Base-by-base conservation (phyloP, 2,113 vertebrate species). In the Athene cunicularia region DNA sequence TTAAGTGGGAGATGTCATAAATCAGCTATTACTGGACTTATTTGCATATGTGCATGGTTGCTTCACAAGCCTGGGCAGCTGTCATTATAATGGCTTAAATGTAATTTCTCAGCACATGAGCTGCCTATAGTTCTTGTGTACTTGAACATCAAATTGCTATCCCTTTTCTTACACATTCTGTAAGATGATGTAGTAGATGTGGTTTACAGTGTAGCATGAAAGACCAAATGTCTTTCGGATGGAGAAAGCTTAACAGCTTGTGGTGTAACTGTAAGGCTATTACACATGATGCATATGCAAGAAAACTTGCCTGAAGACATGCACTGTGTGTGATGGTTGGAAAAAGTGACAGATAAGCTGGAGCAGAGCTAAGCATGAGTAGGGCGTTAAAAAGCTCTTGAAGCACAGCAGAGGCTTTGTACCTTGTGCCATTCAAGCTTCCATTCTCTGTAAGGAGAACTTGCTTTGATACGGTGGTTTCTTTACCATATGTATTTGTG, bases 1-100 rank as follows among this genome's bases (percentile, higher is more conserved):
- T 94, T 70, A 94, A 83, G 24, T 88, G 72, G 50, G 45, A 86
- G 41, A 87, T 70, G 80, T 58, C 45, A 68, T 90, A 86, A 95
- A 73, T 76, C 91, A 94, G 64, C 32, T 14, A 47, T 82, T 93
- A 68, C 11, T 84, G 58, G 80, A 21, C n/a, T 77, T 91, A 30
- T 4, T 50, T 84, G 88, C 66, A 4, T 27, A 27, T 47, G 23
- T 59, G 14, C 11, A 5, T 27, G 32, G 45, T 75, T 95, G 81
- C 76, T 90, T 90, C 73, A 53, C 0, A 0, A 71, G 49, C 39
- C 39, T 90, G 60, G 47, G 84, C 75, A 87, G 30, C 39, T 93
- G 64, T 39, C 56, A 11, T 24, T 81, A 14, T 75, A 24, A 15
- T 67, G 43, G 56, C 30, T 56, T 82, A 49, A 67, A 32, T 2